A percentile compares a stretch with the other conserved stretches of the same genome.
Evolutionary conservation across 2,888 invertebrate genomes (phyloP).

Genomic region (Diaperis boleti): DNA sequence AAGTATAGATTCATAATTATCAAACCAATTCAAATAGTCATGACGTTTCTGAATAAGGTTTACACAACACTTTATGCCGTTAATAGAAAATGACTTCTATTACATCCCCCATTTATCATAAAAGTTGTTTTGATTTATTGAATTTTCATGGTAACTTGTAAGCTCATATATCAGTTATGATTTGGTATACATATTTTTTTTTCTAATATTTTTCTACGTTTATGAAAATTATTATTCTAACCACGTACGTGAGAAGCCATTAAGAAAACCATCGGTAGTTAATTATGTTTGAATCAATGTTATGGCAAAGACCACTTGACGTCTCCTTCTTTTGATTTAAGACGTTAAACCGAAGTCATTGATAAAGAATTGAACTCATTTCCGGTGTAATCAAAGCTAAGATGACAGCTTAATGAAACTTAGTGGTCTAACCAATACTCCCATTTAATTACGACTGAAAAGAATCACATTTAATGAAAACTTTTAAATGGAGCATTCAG

Average conservation of each 20-base stretch:
- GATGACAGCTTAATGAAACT: slow-evolving; percentile 32
- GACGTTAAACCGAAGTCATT: slow-evolving; percentile 13
- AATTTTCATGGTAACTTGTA: slow-evolving; percentile 4
- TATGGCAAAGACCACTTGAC: slow-evolving; percentile 26
- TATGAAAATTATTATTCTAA: slow-evolving; percentile 20
- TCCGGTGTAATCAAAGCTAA: slow-evolving; percentile 22
- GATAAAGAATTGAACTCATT: slow-evolving; percentile 32
- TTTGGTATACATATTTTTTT: slow-evolving; percentile 11
- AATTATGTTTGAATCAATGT: slow-evolving; percentile 27
- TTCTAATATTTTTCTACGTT: slow-evolving; percentile 7
- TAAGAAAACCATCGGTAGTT: slow-evolving; percentile 17
- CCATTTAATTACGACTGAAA: not conserved
- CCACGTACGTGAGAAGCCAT: slow-evolving; percentile 22
- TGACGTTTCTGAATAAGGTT: not conserved
- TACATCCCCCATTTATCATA: slow-evolving; percentile 5
- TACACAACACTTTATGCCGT: not conserved
- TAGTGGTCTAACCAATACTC: not conserved
- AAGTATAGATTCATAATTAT: slow-evolving; percentile 7
- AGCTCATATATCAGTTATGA: slow-evolving; percentile 3
- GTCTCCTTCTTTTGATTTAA: slow-evolving; percentile 30
- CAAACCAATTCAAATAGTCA: not conserved
- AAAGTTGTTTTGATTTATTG: slow-evolving; percentile 8
- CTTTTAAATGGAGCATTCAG: not conserved
- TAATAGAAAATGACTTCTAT: not conserved
- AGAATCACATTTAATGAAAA: slow-evolving; percentile 11